phyloP scores from a whole-genome alignment of 1,140 invertebrate genomes.

The Parapsyche elsis region DNA sequence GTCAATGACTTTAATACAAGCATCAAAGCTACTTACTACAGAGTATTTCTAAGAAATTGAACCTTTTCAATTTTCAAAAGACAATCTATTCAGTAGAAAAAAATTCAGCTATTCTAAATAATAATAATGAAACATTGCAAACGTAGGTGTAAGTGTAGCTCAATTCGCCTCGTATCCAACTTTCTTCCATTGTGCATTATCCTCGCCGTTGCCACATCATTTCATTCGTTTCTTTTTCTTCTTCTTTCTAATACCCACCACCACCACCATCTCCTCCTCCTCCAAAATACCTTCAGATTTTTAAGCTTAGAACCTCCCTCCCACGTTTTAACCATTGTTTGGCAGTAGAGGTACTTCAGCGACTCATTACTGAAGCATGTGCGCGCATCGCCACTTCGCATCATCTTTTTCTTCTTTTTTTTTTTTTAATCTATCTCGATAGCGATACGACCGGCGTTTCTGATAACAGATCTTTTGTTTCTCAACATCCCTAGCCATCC shows the following conservation, averaged over 20 bases:
- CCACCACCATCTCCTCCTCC: no score
- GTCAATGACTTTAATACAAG: no score
- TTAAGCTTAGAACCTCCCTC: no score
- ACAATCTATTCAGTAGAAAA: not conserved
- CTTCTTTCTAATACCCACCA: not conserved
- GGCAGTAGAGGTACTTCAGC: not conserved
- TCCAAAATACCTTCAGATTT: no score
- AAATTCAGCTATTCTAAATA: not conserved
- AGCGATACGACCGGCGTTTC: not conserved
- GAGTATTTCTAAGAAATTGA: no score
- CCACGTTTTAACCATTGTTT: no score
- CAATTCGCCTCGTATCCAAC: conserved; percentile 18
- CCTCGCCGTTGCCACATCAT: not conserved
- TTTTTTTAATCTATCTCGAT: not conserved
- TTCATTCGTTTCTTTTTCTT: not conserved
- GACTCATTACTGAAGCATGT: not conserved
- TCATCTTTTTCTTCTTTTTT: not conserved
- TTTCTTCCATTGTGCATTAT: conserved; percentile 32
- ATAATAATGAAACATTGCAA: conserved; percentile 15
- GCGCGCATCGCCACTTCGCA: not conserved
- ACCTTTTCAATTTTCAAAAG: no score
- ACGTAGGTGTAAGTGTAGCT: conserved; percentile 14
- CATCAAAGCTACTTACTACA: no score
- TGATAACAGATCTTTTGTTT: not conserved
- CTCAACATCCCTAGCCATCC: not conserved